A percentile compares a stretch with the other conserved stretches of the same genome.
These are phyloP conservation scores for Criorhina ranunculi DNA, from an alignment of 2,888 invertebrate genomes.

Conservation along the genomic window DNA sequence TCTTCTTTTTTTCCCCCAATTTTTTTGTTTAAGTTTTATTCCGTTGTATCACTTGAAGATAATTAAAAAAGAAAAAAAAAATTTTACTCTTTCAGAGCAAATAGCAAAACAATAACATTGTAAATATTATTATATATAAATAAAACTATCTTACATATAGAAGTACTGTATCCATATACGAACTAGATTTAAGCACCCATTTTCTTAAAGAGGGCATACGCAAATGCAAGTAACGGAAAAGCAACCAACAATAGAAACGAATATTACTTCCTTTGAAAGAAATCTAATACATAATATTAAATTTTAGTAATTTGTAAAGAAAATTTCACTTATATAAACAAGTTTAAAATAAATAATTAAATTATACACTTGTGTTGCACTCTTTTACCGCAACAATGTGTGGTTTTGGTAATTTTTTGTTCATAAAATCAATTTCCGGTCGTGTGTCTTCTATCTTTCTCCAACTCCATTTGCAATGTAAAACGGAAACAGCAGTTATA, in stretches of 20 bases:
- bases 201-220: constrained; percentile 30
- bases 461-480: too few relatives aligned
- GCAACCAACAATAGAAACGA: constrained; percentile 34
- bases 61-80: constrained; percentile 4
- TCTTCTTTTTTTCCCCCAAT: neutral
- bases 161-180: constrained; percentile 35
- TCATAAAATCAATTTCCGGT: too few relatives aligned
- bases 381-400: too few relatives aligned
- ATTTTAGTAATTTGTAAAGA: constrained; percentile 67
- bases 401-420: too few relatives aligned
- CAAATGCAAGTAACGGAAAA: constrained; percentile 31
- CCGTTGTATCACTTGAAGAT: constrained; percentile 12
- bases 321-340: constrained; percentile 51
- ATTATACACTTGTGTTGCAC: constrained; percentile 26
- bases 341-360: constrained; percentile 60
- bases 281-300: too few relatives aligned
- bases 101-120: constrained; percentile 33
- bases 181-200: constrained; percentile 40
- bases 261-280: constrained; percentile 51
- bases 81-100: constrained; percentile 29
- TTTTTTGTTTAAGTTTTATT: constrained; percentile 13
- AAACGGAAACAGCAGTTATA: too few relatives aligned
- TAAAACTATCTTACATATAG: constrained; percentile 34
- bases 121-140: constrained; percentile 60
- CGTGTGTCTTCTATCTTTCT: too few relatives aligned